Percentiles rank a stretch among this genome's conserved stretches.
Evolutionary conservation across 2,113 vertebrate genomes (phyloP).

Genomic region (Morphnarchus princeps): DNA sequence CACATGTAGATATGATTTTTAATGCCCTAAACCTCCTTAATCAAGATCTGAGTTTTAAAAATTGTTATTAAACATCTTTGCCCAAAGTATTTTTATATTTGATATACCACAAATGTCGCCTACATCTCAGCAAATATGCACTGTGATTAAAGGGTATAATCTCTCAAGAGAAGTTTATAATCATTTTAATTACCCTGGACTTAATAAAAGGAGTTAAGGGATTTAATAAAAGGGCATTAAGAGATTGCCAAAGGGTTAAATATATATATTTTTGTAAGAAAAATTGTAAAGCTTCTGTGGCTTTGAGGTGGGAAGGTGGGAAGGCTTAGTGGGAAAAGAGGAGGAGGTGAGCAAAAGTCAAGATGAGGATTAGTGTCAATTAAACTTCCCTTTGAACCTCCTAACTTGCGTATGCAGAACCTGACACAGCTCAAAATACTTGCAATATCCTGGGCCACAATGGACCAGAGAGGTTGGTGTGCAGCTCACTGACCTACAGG

Average conservation of each 20-base stretch:
- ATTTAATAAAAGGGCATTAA: slow-evolving; percentile 68
- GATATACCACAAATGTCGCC: slow-evolving; percentile 15
- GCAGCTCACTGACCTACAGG: not conserved
- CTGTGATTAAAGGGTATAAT: slow-evolving; percentile 57
- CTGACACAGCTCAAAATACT: slow-evolving; percentile 57
- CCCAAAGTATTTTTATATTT: slow-evolving; percentile 22
- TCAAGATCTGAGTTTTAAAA: slow-evolving; percentile 12
- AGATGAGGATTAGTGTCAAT: slow-evolving; percentile 66
- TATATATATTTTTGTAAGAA: slow-evolving; percentile 61
- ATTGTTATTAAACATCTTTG: slow-evolving; percentile 22
- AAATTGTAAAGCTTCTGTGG: slow-evolving; percentile 47
- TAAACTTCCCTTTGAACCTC: slow-evolving; percentile 60
- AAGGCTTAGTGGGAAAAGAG: slow-evolving; percentile 61
- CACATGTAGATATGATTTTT: not conserved
- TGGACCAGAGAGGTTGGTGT: not conserved
- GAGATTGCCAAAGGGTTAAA: slow-evolving; percentile 65
- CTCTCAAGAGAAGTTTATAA: slow-evolving; percentile 51
- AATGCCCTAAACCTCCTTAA: slow-evolving; percentile 26
- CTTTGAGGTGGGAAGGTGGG: slow-evolving; percentile 60
- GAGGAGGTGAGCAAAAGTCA: slow-evolving; percentile 65
- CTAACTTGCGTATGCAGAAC: slow-evolving; percentile 57
- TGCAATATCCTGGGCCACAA: slow-evolving; percentile 43
- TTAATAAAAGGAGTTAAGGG: slow-evolving; percentile 59
- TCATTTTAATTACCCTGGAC: slow-evolving; percentile 59
- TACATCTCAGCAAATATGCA: slow-evolving; percentile 42